These are phyloP conservation scores for Cephus pulcher DNA, from an alignment of 2,888 invertebrate genomes.

Conservation along the genomic window DNA sequence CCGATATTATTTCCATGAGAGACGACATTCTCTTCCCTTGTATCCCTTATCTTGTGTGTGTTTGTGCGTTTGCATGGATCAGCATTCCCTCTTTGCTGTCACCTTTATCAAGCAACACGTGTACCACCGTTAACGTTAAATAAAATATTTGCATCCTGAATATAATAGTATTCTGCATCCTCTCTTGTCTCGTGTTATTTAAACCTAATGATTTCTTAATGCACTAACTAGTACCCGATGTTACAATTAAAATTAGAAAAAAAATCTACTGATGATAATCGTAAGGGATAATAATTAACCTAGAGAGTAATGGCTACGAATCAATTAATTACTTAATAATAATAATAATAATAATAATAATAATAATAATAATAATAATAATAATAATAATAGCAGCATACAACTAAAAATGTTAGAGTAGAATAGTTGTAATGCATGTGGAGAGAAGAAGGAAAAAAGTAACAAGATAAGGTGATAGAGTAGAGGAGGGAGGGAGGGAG, in stretches of 20 bases:
- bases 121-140: slow-evolving; percentile 35
- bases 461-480: slow-evolving; percentile 20
- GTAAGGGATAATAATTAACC: slow-evolving; percentile 34
- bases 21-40: too few relatives aligned
- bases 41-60: not conserved
- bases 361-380: slow-evolving; percentile 24
- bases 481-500: too few relatives aligned
- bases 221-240: slow-evolving; percentile 58
- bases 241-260: slow-evolving; percentile 56
- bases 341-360: slow-evolving; percentile 21
- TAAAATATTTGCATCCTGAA: slow-evolving; percentile 54
- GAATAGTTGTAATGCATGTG: slow-evolving; percentile 47
- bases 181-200: slow-evolving; percentile 32
- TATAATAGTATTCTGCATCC: slow-evolving; percentile 33
- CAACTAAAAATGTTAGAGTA: slow-evolving; percentile 50
- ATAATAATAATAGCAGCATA: slow-evolving; percentile 38
- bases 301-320: slow-evolving; percentile 27
- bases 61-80: not conserved
- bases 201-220: slow-evolving; percentile 47
- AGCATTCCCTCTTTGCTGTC: not conserved
- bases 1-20: too few relatives aligned
- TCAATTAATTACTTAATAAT: not conserved
- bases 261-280: slow-evolving; percentile 47
- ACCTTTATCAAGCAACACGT: not conserved
- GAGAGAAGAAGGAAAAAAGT: slow-evolving; percentile 37